Percentiles rank a stretch among this genome's conserved stretches.
phyloP scores from a whole-genome alignment of 2,113 vertebrate genomes.

The Phrynosoma platyrhinos region DNA sequence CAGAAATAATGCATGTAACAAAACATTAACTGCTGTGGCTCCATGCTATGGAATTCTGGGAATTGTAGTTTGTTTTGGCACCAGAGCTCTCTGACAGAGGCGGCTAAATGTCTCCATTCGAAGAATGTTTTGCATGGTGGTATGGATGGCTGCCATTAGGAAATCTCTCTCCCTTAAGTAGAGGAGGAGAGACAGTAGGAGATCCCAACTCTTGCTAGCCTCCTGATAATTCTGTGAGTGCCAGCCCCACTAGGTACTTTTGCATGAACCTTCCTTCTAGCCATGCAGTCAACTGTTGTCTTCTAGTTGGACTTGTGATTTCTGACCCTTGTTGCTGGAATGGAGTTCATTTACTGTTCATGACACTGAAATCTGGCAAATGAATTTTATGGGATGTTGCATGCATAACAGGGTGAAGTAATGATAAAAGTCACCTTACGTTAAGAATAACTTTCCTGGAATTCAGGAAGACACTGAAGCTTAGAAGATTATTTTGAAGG shows the following conservation, averaged over 20 bases:
- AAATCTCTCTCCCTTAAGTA: neutral
- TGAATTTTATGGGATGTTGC: neutral
- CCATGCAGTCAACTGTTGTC: too few species aligned
- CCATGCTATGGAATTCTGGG: too few species aligned
- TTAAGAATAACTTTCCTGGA: too few species aligned
- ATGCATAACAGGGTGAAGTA: neutral
- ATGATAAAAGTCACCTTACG: neutral
- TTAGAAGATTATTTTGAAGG: too few species aligned
- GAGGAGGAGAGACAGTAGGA: neutral
- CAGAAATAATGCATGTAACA: too few species aligned
- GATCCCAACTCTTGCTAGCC: neutral
- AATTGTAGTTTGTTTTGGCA: too few species aligned
- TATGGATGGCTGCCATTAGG: neutral
- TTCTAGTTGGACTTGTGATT: neutral
- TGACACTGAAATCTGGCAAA: neutral
- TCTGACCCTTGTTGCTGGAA: neutral
- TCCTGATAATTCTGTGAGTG: neutral
- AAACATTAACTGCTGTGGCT: too few species aligned
- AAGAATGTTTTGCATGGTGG: too few species aligned
- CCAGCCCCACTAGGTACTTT: neutral
- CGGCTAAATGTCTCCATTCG: too few species aligned
- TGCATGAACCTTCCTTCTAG: neutral
- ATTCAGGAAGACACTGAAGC: too few species aligned
- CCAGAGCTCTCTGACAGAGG: too few species aligned
- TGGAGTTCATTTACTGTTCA: neutral